Conservation (phyloP, 2,797 vertebrate genomes). For the Lates japonicus region DNA sequence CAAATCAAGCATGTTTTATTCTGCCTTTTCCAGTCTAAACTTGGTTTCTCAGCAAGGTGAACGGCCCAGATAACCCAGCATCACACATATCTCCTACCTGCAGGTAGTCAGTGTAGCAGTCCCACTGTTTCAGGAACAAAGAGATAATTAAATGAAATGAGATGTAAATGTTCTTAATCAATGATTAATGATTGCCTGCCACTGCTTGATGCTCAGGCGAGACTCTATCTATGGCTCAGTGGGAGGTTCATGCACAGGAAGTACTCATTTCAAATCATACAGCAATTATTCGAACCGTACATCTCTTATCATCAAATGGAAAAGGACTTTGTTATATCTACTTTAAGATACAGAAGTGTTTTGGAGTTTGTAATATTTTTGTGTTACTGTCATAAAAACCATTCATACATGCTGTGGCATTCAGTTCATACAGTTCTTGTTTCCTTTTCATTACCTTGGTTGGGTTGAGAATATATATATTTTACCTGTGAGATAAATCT, state of each 20-base stretch:
- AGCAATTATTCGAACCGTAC: conserved; percentile 63
- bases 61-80: conserved; percentile 51
- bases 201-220: conserved; percentile 59
- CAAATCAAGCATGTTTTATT: not conserved
- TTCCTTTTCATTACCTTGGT: not conserved
- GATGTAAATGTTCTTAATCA: conserved; percentile 79
- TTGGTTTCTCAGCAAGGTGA: conserved; percentile 38
- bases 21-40: not conserved
- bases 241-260: conserved; percentile 73
- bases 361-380: conserved; percentile 6
- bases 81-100: conserved; percentile 37
- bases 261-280: conserved; percentile 50
- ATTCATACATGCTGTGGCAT: not conserved
- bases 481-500: not conserved
- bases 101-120: conserved; percentile 54
- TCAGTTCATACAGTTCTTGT: not conserved
- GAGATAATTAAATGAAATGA: conserved; percentile 74
- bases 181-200: conserved; percentile 76
- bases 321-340: conserved; percentile 17
- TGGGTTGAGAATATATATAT: conserved; percentile 15
- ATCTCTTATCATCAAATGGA: conserved; percentile 36
- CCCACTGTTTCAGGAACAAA: conserved; percentile 68
- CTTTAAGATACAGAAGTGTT: not conserved
- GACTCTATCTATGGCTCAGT: conserved; percentile 62
- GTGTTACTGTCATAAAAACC: not conserved